Percentiles rank a stretch among this genome's conserved stretches.
Conservation (phyloP, 1,140 invertebrate species). For the Lasaia peninsularis region DNA sequence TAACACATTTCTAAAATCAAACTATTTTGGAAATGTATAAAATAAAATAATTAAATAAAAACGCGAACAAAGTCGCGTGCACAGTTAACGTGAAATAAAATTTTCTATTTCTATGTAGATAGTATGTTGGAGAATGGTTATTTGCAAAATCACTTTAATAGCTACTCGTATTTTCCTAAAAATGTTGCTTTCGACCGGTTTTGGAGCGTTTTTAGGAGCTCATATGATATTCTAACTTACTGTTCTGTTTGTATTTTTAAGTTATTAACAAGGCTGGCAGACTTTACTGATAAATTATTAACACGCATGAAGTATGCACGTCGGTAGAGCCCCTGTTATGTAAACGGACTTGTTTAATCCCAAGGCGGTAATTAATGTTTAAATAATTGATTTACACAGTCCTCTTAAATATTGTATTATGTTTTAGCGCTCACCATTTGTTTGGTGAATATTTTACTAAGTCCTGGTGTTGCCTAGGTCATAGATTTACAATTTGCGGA, state of each 20-base stretch:
- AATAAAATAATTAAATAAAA: too few species aligned
- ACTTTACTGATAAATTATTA: not conserved
- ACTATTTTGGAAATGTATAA: too few species aligned
- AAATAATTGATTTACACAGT: slow-evolving; percentile 7
- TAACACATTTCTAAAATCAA: too few species aligned
- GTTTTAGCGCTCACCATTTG: not conserved
- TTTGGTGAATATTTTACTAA: not conserved
- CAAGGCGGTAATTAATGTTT: slow-evolving; percentile 5
- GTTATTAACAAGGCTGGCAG: not conserved
- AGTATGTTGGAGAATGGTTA: too few species aligned
- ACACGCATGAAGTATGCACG: not conserved
- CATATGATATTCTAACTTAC: not conserved
- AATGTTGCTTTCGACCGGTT: too few species aligned
- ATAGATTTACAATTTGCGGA: not conserved
- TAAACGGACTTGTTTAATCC: not conserved
- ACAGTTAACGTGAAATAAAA: too few species aligned
- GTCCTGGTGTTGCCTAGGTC: not conserved
- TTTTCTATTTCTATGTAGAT: too few species aligned
- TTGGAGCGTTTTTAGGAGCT: not conserved
- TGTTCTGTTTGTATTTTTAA: not conserved
- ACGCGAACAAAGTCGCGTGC: too few species aligned
- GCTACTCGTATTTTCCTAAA: too few species aligned
- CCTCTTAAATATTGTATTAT: not conserved
- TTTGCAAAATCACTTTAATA: too few species aligned
- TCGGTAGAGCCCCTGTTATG: not conserved